Base-by-base conservation (phyloP, 2,888 invertebrate species). In the Drosophila incognita region DNA sequence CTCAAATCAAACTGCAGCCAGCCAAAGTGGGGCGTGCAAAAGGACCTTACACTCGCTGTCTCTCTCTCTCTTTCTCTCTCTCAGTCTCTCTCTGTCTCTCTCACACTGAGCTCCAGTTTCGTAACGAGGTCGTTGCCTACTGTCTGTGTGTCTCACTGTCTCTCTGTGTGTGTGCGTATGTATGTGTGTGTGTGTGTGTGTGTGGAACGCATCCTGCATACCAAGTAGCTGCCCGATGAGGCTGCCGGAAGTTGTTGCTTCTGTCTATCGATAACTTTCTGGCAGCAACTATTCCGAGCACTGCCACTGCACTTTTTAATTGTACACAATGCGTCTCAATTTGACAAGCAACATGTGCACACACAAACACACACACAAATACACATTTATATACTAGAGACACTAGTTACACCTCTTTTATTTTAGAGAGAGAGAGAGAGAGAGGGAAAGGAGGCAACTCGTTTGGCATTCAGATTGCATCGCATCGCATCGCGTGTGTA, bases 401-500 rank as follows among this genome's bases (percentile, higher is more conserved):
- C 49, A 59, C 49, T 60, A 69, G 69, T 61, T 68, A 65, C 73
- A 83, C 66, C 77, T 76, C 72, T 69, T 65, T 48, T 42, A 31
- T 21, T 56, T 18, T 13, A 13, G 38, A n/a, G 27, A 42, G 35
- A 35, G 33, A 29, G 40, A 10, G 4, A 29, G 40, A 10, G 4
- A 21, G 11, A 24, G n/a, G 63, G 54, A 35, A 54, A 21, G 15
- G 49, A n/a, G 38, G 35, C 64, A 75, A 69, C 78, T 78, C 74
- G 79, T 90, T 89, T 93, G 82, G 84, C 92, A 93, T 92, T 93
- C 91, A 90, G 88, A 92, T 92, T 93, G 92, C 92, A 92, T 91
- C 87, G 93, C 91, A 36, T 61, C 48, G 70, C 67, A 54, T 80
- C 69, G 80, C 63, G 83, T 89, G 89, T 89, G 92, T 92, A 92